phyloP scores from a whole-genome alignment of 2,888 invertebrate species.

The Gasteruption jaculator region DNA sequence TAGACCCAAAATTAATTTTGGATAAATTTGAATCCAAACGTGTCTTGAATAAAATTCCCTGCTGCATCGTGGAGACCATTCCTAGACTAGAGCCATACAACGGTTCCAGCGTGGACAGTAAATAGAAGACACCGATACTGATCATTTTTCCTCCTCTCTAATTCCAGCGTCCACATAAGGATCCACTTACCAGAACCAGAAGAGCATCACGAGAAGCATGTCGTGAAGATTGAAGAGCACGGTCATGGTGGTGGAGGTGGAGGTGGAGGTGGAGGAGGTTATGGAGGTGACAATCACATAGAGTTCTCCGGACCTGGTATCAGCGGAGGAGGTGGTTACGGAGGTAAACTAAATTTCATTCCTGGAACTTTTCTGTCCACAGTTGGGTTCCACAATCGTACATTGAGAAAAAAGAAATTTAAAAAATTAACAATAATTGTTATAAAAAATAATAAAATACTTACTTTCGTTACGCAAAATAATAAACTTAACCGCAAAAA shows the following conservation, averaged over 20 bases:
- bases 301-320: conserved; percentile 29
- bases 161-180: conserved; percentile 38
- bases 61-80: no score
- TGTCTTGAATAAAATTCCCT: no score
- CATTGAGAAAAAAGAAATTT: no score
- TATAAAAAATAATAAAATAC: no score
- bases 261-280: conserved; percentile 22
- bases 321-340: conserved; percentile 8
- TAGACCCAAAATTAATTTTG: no score
- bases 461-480: no score
- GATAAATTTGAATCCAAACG: no score
- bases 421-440: no score
- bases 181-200: conserved; percentile 37
- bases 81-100: no score
- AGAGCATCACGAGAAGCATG: conserved; percentile 34
- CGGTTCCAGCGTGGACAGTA: not conserved
- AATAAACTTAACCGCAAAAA: no score
- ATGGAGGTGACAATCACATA: conserved; percentile 25
- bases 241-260: conserved; percentile 26
- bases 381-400: no score
- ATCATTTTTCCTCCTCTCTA: conserved; percentile 9
- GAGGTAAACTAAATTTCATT: conserved; percentile 12
- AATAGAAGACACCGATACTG: not conserved
- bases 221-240: conserved; percentile 33
- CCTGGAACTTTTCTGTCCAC: no score